Base-by-base conservation (phyloP, 2,113 vertebrate genomes). In the Hyperopisus bebe region DNA sequence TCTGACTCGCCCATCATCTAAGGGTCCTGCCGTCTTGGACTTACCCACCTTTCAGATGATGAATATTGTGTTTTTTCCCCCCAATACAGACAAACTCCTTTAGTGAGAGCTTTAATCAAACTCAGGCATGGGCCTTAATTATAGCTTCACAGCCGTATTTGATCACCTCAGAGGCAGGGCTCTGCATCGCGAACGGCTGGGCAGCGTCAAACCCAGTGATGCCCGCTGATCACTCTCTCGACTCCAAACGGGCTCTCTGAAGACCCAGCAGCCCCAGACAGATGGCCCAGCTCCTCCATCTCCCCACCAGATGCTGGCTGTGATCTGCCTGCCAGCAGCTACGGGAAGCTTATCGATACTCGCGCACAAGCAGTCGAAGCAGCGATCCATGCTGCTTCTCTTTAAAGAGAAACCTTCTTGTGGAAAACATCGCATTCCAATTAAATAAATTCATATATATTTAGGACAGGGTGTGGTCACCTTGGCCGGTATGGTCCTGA, bases 101-200 rank as follows among this genome's bases (percentile, higher is more conserved):
- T 95, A 93, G 94, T 92, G 93, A 90, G 85, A 90, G 93, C 94
- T 95, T 96, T 95, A 95, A 96, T 96, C 95, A 96, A 94, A 94
- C 90, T 91, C 91, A 90, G 93, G 50, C 94, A 93, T 93, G 93
- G 93, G 92, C 93, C 95, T 95, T 96, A 96, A 96, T 96, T 95
- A 96, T 95, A 93, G 94, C 95, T 95, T 96, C 95, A 95, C 90
- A 96, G 95, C 44, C 3, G 46, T 35, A 90, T 96, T 95, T 96
- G 95, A 96, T 96, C 94, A 92, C 74, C 87, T 91, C 85, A 10
- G 88, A 91, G 93, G 90, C 92, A 88, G 42, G 87, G 87, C 88
- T 77, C 89, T 55, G 90, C 90, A 85, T 88, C 84, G 89, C 92
- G 94, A 93, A 94, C 92, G 94, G 94, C 90, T 94, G 94, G 93